Percentiles rank a stretch among this genome's conserved stretches.
These are phyloP conservation scores for Venustaconcha ellipsiformis DNA, from an alignment of 1,140 invertebrate genomes.

Conservation along the genomic window DNA sequence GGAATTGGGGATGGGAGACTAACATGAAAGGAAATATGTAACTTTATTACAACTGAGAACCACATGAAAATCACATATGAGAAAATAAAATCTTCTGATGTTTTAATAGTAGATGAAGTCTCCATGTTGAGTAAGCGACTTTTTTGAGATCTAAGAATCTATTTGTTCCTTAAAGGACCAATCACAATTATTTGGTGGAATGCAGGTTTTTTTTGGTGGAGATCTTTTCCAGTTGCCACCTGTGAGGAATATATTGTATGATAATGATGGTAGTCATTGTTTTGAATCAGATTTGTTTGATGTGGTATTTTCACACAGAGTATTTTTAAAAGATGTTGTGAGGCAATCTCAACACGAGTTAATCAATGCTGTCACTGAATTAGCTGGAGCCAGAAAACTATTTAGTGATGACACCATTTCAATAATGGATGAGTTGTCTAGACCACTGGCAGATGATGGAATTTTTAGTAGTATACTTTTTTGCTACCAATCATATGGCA, in stretches of 20 bases:
- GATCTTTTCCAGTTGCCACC: conserved; percentile 5
- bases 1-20: conserved; percentile 17
- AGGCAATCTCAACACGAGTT: conserved; percentile 3
- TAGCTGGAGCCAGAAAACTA: neutral
- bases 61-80: neutral
- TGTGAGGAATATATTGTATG: conserved; percentile 1
- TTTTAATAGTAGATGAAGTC: conserved; percentile 14
- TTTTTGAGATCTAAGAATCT: conserved; percentile 20
- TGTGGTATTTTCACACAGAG: neutral
- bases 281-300: conserved; percentile 8
- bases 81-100: conserved; percentile 5
- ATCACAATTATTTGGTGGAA: conserved; percentile 4
- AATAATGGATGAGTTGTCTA: conserved; percentile 5
- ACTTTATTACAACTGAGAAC: neutral
- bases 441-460: neutral
- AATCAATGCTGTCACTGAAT: conserved; percentile 3
- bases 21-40: neutral
- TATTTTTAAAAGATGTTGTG: conserved; percentile 1
- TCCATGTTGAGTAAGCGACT: conserved; percentile 15
- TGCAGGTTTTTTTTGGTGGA: conserved; percentile 8
- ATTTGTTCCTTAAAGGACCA: neutral
- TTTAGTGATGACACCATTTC: conserved; percentile 1
- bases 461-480: neutral
- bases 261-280: conserved; percentile 14
- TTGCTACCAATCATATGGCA: conserved; percentile 13